Base-by-base conservation (phyloP, 92 coral and sea anemone genomes). In the Heliopora coerulea region DNA sequence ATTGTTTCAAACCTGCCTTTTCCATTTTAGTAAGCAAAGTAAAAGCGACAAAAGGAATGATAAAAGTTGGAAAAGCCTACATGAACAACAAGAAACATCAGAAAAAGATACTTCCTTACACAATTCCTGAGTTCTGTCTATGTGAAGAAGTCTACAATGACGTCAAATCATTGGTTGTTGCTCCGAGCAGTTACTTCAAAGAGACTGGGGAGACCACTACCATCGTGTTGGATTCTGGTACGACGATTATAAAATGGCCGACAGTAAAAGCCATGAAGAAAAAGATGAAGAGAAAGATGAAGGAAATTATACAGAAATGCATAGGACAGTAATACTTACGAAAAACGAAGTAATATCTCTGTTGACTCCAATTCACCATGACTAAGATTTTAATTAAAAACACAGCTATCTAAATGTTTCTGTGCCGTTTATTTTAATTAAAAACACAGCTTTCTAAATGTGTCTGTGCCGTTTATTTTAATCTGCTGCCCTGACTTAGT, bases 111-210 rank as follows among this genome's bases (percentile, higher is more conserved):
- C 46, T 49, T 49, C 62, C 61, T 17, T 69, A 49, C 56, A 56
- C 35, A 28, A 69, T 69, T 46, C 76, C 76, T 0, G 76, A 69
- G 21, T 52, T 69, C 23, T 69, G 76, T 52, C 76, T 62, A 5
- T 69, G 76, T 18, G 76, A 69, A 3, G 61, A 69, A 33, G 17
- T 69, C 27, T 69, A 69, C 33, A 9, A 69, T 34, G 48, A 34
- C n/a, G 48, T 6, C 14, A 49, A 33, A 25, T 28, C 76, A 8
- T 33, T 69, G 61, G 60, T 69, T 20, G 5, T 69, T n/a, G 76
- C 62, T 18, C 14, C 14, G 58, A 23, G 26, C 18, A 28, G 30
- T 23, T 23, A 23, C 12, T 23, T 56, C 30, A 56, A 28, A 17
- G 3, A 17, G 33, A 28, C 8, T 23, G 61, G 61, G 28, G 8